Base-by-base conservation (phyloP, 2,113 vertebrate species). In the Motacilla tschutschensis region DNA sequence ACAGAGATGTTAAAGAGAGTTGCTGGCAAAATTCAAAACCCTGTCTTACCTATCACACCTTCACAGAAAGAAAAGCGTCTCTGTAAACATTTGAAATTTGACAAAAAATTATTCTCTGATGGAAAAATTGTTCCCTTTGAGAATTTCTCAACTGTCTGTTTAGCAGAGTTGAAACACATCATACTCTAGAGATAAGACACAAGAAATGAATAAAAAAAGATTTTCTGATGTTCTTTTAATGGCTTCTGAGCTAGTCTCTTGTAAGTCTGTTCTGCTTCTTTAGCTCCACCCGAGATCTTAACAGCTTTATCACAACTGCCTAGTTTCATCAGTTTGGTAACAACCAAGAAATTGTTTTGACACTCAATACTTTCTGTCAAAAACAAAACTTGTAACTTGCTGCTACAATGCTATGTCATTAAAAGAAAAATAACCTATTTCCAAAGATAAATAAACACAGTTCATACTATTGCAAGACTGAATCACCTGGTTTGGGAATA, bases 341-440 rank as follows among this genome's bases (percentile, higher is more conserved):
- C 51, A 92, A 62, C 59, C 53, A 94, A 91, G 48, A 93, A 86
- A 93, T 83, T 89, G 35, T 83, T 90, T 87, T 91, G 91, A 89
- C 64, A 63, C 18, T 87, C 53, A 78, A 6, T 51, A 38, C 11
- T 79, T 93, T 55, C 57, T 85, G 60, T 81, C 38, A 72, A 72
- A 94, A 93, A 5, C 11, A 75, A 89, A 85, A 73, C 66, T 79
- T 80, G 63, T 43, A 79, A 57, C 36, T 90, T 85, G 41, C 65
- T 93, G 29, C 57, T 43, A 57, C n/a, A 6, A 17, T 53, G 80
- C 57, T 73, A 72, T 63, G 31, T 24, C 8, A 7, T 83, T 86
- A 78, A 73, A 91, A 92, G 66, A 67, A 83, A 77, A 93, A 91
- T n/a, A 46, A 46, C 12, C 10, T 75, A 12, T 65, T 92, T 93